Evolutionary conservation across 1,140 invertebrate species (phyloP).

Genomic region (Camponotus floridanus): DNA sequence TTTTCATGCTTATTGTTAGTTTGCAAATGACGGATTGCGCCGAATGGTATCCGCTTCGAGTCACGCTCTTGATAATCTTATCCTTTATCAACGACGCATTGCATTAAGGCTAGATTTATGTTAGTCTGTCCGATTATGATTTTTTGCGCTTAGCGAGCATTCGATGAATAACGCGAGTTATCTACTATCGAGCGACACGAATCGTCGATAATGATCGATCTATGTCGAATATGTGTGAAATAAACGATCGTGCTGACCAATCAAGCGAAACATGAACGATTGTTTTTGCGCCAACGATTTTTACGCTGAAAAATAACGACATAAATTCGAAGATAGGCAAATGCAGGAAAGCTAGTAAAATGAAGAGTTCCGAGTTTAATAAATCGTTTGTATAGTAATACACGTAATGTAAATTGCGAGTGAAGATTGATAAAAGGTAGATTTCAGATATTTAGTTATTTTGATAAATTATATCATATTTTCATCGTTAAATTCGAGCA

Average conservation of each 20-base stretch:
- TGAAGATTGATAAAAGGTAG: neutral
- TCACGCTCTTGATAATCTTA: constrained; percentile 69
- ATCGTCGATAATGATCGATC: neutral
- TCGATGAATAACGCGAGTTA: neutral
- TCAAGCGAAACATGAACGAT: neutral
- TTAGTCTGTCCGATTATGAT: constrained; percentile 7
- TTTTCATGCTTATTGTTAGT: constrained; percentile 20
- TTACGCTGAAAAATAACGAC: neutral
- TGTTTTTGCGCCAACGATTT: neutral
- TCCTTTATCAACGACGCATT: constrained; percentile 58
- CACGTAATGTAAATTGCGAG: neutral
- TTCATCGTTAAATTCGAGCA: constrained; percentile 3
- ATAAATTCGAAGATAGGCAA: neutral
- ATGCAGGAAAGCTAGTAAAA: neutral
- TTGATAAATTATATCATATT: neutral
- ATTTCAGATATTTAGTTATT: neutral
- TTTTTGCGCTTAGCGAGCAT: constrained; percentile 5
- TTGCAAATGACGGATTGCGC: constrained; percentile 38
- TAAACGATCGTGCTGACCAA: too few relatives aligned
- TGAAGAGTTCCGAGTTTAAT: neutral
- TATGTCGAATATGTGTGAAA: constrained; percentile 17
- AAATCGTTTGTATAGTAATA: neutral
- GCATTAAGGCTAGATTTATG: constrained; percentile 37
- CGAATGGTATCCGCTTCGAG: constrained; percentile 33
- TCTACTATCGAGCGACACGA: neutral